phyloP scores from a whole-genome alignment of 2,797 vertebrate species.

The Parauchenoglanis punctatus region DNA sequence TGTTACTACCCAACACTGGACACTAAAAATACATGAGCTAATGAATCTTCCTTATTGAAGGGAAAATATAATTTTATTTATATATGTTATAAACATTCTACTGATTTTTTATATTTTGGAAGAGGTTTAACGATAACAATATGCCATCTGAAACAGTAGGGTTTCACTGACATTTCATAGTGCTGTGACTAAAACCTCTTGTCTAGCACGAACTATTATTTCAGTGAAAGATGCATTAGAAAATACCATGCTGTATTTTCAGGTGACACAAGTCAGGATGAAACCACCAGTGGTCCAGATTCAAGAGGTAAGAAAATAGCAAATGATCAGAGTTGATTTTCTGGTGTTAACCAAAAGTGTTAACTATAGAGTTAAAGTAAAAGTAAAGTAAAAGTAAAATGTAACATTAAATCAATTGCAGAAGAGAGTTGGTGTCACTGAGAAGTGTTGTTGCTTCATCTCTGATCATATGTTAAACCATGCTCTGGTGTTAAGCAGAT shows the following conservation, averaged over 20 bases:
- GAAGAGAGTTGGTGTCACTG: too few species aligned
- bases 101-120: conserved; percentile 16
- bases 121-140: conserved; percentile 22
- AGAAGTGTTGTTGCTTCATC: too few species aligned
- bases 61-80: background rate
- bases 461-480: too few species aligned
- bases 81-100: background rate
- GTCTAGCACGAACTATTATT: background rate
- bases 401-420: too few species aligned
- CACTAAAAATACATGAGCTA: background rate
- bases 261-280: conserved; percentile 50
- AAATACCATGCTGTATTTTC: background rate
- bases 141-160: conserved; percentile 46
- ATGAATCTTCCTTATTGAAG: background rate
- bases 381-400: too few species aligned
- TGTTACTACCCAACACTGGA: background rate
- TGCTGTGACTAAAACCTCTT: background rate
- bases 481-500: too few species aligned
- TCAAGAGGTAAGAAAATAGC: conserved; percentile 42
- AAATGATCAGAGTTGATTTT: background rate
- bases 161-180: background rate
- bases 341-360: too few species aligned
- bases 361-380: too few species aligned
- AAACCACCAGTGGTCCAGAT: conserved; percentile 47
- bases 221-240: background rate